Evolutionary conservation across 1,140 invertebrate species (phyloP), one percentile per base, ranked within the genome.

Genomic region (Hyposmocoma kahamanoa): DNA sequence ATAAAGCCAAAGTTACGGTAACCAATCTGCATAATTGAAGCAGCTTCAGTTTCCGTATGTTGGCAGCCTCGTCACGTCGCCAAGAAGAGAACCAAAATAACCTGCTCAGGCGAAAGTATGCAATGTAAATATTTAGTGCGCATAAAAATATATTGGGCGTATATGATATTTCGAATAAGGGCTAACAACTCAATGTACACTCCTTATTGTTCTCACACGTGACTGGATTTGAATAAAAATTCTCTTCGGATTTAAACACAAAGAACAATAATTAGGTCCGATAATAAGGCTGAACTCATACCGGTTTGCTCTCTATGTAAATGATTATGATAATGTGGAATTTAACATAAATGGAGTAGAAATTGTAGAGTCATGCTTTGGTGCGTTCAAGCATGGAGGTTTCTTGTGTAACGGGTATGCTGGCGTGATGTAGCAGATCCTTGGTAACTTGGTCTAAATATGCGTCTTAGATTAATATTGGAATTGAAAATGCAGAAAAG

Each of bases 291-390:
- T 64, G 49, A 63, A 56, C 72, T 67, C 68, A 69, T 67, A 62
- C 62, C 56, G 53, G 63, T 63, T 59, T 61, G 66, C 59, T 59
- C 62, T 60, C 68, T 80, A 83, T 84, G 78, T 76, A 82, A 84
- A 84, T 84, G 62, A 63, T 72, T 84, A 84, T 84, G 78, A 77
- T 82, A 84, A 84, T 84, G 58, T 79, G 59, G 63, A 71, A 72
- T 75, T 77, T 67, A 79, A 74, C 68, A 70, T 80, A 81, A 84
- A 79, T 79, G 72, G 71, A 77, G 72, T 64, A 68, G 67, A 84
- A 77, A 69, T 63, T 82, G 81, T 75, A 64, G 50, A 79, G 81
- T 84, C 81, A 84, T 75, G 71, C 44, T 67, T 51, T 51, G 67
- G 67, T 63, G 67, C 60, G 66, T 72, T 71, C 62, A 56, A 59